phyloP scores from a whole-genome alignment of 2,888 invertebrate species.

The Tetragonisca angustula region DNA sequence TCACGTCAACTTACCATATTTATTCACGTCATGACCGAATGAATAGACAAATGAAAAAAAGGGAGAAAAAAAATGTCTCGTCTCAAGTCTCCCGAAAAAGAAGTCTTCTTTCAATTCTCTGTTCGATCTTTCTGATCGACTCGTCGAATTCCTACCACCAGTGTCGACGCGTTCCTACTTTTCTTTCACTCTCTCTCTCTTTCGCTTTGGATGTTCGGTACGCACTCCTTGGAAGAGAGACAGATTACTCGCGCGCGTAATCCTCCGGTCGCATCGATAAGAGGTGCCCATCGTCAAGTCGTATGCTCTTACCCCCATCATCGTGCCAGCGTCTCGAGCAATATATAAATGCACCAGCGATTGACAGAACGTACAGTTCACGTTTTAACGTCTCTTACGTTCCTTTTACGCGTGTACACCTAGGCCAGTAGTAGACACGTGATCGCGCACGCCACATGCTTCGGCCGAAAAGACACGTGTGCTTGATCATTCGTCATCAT shows the following conservation, averaged over 20 bases:
- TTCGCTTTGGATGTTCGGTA: neutral
- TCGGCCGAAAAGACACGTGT: slow-evolving; percentile 31
- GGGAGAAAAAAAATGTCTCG: neutral
- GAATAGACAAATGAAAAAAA: neutral
- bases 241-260: slow-evolving; percentile 56
- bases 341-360: slow-evolving; percentile 77
- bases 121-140: slow-evolving; percentile 36
- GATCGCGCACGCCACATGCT: slow-evolving; percentile 40
- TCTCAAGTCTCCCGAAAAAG: neutral
- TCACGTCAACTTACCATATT: neutral
- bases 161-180: neutral
- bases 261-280: slow-evolving; percentile 69
- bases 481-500: neutral
- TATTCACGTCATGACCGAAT: too few relatives aligned
- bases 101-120: neutral
- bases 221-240: slow-evolving; percentile 19
- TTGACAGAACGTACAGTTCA: slow-evolving; percentile 72
- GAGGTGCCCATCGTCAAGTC: slow-evolving; percentile 51
- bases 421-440: slow-evolving; percentile 19
- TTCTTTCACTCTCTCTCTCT: neutral
- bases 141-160: slow-evolving; percentile 36
- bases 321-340: slow-evolving; percentile 60
- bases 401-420: slow-evolving; percentile 59
- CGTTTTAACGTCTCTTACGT: slow-evolving; percentile 64
- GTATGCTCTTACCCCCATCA: slow-evolving; percentile 66